Conservation (phyloP, 2,797 vertebrate species). For the Iguana delicatissima region DNA sequence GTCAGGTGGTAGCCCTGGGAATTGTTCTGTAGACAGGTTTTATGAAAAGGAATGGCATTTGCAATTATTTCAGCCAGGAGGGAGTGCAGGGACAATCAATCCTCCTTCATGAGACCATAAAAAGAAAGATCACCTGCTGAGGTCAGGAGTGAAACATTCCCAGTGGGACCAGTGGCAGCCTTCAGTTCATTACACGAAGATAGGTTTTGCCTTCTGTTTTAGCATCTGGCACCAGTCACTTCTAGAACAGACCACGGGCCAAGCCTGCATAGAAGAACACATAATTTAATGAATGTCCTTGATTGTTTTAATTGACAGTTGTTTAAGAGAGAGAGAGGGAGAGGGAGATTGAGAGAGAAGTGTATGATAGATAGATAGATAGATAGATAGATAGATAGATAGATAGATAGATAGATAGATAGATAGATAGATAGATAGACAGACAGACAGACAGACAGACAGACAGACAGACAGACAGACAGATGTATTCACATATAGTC, state of each 20-base stretch:
- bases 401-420: too few species aligned
- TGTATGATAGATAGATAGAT: neutral
- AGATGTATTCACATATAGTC: neutral
- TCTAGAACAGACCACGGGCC: neutral
- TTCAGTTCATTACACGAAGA: neutral
- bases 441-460: too few species aligned
- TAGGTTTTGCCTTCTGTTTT: neutral
- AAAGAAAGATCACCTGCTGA: rapidly evolving
- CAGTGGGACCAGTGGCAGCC: rapidly evolving
- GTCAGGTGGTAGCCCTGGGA: rapidly evolving
- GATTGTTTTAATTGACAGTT: neutral
- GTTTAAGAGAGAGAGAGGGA: neutral
- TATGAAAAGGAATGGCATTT: neutral
- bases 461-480: too few species aligned
- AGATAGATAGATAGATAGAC: neutral
- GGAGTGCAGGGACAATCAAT: neutral
- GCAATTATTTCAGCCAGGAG: neutral
- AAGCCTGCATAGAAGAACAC: neutral
- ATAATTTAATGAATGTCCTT: rapidly evolving
- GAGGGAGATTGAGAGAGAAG: too few species aligned
- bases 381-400: too few species aligned
- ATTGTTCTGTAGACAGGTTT: neutral
- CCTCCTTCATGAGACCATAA: neutral
- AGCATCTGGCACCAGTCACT: rapidly evolving
- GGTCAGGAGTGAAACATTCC: neutral